A percentile compares a stretch with the other conserved stretches of the same genome.
Conservation (phyloP, 1,140 invertebrate species). For the Diorhabda carinulata region DNA sequence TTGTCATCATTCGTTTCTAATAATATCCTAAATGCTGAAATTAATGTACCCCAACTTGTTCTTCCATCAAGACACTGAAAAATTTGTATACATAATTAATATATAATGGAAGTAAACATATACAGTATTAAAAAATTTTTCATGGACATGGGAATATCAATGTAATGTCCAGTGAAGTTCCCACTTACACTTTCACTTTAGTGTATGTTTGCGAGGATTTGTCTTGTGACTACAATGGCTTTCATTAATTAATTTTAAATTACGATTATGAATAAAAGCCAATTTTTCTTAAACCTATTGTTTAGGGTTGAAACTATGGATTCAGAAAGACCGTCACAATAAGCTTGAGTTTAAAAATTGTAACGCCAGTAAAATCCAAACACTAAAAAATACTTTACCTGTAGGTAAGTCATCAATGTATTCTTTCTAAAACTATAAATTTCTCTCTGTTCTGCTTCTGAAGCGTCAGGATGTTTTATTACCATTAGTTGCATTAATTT, state of each 20-base stretch:
- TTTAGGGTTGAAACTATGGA: no score
- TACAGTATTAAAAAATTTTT: no score
- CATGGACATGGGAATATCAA: no score
- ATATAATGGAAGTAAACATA: no score
- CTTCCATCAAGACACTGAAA: conserved; percentile 71
- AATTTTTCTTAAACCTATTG: no score
- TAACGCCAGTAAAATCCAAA: not conserved
- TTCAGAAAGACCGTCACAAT: not conserved
- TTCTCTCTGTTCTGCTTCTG: conserved; percentile 74
- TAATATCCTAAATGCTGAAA: conserved; percentile 80
- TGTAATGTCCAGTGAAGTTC: no score
- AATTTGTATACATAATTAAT: conserved; percentile 20
- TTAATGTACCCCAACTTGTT: conserved; percentile 84
- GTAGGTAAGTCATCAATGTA: conserved; percentile 78
- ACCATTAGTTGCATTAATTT: conserved; percentile 83
- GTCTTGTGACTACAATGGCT: no score
- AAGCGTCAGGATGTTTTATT: conserved; percentile 68
- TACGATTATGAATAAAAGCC: no score
- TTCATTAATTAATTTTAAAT: no score
- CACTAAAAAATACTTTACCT: conserved; percentile 42
- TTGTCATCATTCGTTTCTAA: conserved; percentile 86
- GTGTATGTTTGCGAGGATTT: no score
- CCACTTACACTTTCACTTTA: no score
- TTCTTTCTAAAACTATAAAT: conserved; percentile 76
- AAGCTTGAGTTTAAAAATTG: conserved; percentile 9